Base-by-base conservation (phyloP, 2,113 vertebrate genomes). In the Alethe diademata region DNA sequence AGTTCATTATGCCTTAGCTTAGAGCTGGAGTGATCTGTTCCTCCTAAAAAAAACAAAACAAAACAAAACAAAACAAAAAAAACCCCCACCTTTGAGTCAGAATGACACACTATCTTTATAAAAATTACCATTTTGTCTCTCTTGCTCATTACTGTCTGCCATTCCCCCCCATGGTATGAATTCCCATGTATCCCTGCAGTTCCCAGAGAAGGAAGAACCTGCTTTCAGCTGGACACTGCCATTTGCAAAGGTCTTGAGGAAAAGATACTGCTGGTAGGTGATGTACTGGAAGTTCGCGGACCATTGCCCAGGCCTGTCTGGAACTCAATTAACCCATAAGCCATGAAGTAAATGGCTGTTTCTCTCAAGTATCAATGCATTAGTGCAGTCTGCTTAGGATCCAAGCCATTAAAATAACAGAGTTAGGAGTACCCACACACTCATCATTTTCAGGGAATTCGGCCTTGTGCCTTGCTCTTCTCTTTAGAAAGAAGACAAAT, bases 291-390 rank as follows among this genome's bases (percentile, higher is more conserved):
- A 65, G 48, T 94, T 89, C 90, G n/a, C 61, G 96, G 70, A 95
- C 86, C 79, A 86, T 57, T 78, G 60, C 81, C 91, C 78, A 78
- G 74, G 19, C 51, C 88, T 82, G 28, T 86, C 33, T 95, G 54
- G 67, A 96, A 66, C 53, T 90, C 89, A 96, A 95, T 97, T 96
- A 94, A 96, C 96, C 94, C 92, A 85, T 64, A 72, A 95, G 43
- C 79, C 93, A 97, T 97, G 97, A 97, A 97, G 85, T 93, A 97
- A 97, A 97, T 97, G 72, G 70, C 31, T 76, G 47, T 96, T 94
- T 88, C 70, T 97, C 90, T 95, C 81, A 95, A 96, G 66, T 95
- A 96, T 93, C 95, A 81, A 93, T 96, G 89, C 23, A 93, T 96
- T 94, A 96, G 11, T 75, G 69, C 40, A 80, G 92, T 57, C 95